Conservation (phyloP, 2,888 invertebrate species). For the Halictus quadricinctus region DNA sequence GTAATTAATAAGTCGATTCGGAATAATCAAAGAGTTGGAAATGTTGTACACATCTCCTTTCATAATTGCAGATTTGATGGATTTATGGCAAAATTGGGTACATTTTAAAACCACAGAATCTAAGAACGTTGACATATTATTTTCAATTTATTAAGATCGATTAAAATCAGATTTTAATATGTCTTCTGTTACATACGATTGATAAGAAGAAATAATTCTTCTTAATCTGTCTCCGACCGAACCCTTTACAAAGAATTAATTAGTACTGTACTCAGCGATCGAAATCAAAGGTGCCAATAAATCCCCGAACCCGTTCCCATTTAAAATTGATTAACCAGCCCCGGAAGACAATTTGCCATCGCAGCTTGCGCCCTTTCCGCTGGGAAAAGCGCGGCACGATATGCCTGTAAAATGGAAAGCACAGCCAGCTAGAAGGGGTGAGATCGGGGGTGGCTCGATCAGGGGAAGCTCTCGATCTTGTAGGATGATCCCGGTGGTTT, state of each 20-base stretch:
- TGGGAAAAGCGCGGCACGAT: not conserved
- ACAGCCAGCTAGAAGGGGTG: not conserved
- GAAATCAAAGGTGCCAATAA: not conserved
- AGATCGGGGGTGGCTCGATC: not conserved
- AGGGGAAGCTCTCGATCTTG: conserved; percentile 23
- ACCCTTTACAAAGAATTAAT: not conserved
- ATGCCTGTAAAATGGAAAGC: conserved; percentile 31
- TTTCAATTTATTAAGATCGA: too few species aligned
- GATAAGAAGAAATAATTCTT: not conserved
- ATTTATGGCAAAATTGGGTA: too few species aligned
- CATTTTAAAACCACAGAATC: too few species aligned
- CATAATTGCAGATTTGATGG: too few species aligned
- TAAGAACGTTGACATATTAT: too few species aligned
- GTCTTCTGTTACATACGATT: too few species aligned
- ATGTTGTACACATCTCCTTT: too few species aligned
- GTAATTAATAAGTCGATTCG: too few species aligned
- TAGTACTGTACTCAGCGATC: not conserved
- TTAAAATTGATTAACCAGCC: not conserved
- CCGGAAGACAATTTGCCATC: not conserved
- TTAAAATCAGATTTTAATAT: too few species aligned
- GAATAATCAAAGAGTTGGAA: too few species aligned
- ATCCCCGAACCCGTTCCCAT: not conserved
- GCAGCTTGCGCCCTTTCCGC: not conserved
- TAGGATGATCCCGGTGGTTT: conserved; percentile 47
- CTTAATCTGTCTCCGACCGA: not conserved